Evolutionary conservation across 2,797 vertebrate genomes (phyloP).

Genomic region (Aselliscus stoliczkanus): DNA sequence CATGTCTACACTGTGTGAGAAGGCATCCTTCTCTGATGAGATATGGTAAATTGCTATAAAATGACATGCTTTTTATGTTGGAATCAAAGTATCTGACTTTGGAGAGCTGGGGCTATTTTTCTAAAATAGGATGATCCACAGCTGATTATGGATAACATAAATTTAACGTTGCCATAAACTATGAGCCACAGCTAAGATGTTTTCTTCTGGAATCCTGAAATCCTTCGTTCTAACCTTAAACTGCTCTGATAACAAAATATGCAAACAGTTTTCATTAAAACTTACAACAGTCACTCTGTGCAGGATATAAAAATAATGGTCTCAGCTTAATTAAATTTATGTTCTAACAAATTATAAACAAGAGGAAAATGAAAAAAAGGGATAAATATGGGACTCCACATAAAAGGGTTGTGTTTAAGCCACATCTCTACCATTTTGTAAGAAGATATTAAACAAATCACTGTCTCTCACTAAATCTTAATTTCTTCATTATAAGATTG

Average conservation of each 20-base stretch:
- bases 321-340: background rate
- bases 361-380: background rate
- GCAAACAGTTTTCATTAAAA: background rate
- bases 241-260: background rate
- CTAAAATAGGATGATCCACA: background rate
- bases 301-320: background rate
- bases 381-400: background rate
- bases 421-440: background rate
- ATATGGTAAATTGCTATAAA: background rate
- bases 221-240: background rate
- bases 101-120: background rate
- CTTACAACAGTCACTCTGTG: background rate
- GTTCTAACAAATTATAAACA: background rate
- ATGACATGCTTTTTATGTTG: background rate
- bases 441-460: background rate
- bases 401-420: background rate
- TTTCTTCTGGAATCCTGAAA: background rate
- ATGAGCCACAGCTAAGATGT: background rate
- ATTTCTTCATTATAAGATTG: background rate
- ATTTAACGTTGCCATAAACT: background rate
- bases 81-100: slow-evolving; percentile 23
- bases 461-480: background rate
- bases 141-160: background rate
- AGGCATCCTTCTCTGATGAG: background rate
- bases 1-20: background rate